Base-by-base conservation (phyloP, 2,113 vertebrate species). In the Butastur rufipennis region DNA sequence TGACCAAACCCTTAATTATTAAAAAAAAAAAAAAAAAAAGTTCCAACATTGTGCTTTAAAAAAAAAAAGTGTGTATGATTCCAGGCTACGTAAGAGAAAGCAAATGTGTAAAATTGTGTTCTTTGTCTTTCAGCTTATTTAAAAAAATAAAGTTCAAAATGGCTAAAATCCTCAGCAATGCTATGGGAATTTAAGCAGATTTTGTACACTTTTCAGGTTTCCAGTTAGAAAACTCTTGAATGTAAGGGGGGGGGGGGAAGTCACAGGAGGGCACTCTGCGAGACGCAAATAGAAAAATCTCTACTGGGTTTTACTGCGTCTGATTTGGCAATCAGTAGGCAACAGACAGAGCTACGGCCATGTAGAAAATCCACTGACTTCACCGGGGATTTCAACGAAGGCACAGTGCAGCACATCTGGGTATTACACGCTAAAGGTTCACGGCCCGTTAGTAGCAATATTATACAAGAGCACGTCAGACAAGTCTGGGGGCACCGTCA, bases 1-100 rank as follows among this genome's bases (percentile, higher is more conserved):
- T 98, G 97, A 98, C 97, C 96, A 98, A 98, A 98, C 97, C 97
- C 97, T 98, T 98, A 98, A 96, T 98, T 97, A 97, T 93, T 95
- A 93, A 47, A 52, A 95, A 86, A 94, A 68, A 38, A 55, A 16
- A 97, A 83, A 53, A 86, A 98, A 98, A 97, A 88, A 88, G 91
- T 97, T 97, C 95, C 72, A 95, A 97, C 93, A 95, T 98, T 98
- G 98, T 98, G 98, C 97, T 98, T 98, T 86, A 85, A 96, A 97
- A 95, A 77, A 89, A 88, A 85, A 26, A 82, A 65, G 88, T 81
- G 63, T 95, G 92, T 98, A 98, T 97, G 96, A 97, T 97, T 98
- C 96, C 97, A 98, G 97, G 97, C 95, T 97, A 98, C 74, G 14
- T 85, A 98, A 97, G 88, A 98, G 97, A 98, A 98, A 98, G 90